Evolutionary conservation across 2,797 vertebrate species (phyloP), one percentile per base, ranked within the genome.

Genomic region (Poecilia gillii): DNA sequence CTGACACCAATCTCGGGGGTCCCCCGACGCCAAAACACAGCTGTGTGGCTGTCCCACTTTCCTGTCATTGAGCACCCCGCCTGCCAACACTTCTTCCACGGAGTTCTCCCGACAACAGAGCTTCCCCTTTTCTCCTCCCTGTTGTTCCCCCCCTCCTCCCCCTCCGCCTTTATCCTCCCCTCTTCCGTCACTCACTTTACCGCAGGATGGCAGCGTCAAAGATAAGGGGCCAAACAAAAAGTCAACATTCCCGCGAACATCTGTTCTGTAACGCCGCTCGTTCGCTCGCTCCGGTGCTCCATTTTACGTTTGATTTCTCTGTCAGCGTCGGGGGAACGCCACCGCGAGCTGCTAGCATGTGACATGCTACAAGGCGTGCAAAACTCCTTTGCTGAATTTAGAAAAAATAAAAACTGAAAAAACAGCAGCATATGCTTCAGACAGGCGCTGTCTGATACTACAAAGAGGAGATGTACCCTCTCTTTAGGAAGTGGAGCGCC

Each of bases 1-100:
- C 87, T 93, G 94, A 94, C 95, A 95, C 93, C 91, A 92, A 95
- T 95, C 94, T 93, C 39, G 81, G 82, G 88, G 81, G 89, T 95
- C 95, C 95, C 95, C 87, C 28, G 92, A 93, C 87, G 68, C 90
- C 85, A 72, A 90, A 92, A 90, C 95, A 94, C 95, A 96, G 95
- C 95, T 96, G 95, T 95, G 93, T 81, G 88, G 89, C 88, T 96
- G 96, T 94, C 94, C 95, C 94, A 96, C 93, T 95, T 96, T 96
- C 82, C 92, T 90, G 87, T 90, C 88, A 87, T 89, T 84, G 72
- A 88, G 80, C 88, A 82, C 76, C 91, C 83, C 53, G 90, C 81
- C 92, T 88, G 92, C 92, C 92, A 91, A 84, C 89, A 74, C 83
- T 86, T 76, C 85, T 78, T 88, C 84, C 87, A 91, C 88, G 90